A percentile compares a stretch with the other conserved stretches of the same genome.
These are phyloP conservation scores for Aphaenogaster ashmeadi DNA, from an alignment of 1,140 invertebrate genomes.

Conservation along the genomic window DNA sequence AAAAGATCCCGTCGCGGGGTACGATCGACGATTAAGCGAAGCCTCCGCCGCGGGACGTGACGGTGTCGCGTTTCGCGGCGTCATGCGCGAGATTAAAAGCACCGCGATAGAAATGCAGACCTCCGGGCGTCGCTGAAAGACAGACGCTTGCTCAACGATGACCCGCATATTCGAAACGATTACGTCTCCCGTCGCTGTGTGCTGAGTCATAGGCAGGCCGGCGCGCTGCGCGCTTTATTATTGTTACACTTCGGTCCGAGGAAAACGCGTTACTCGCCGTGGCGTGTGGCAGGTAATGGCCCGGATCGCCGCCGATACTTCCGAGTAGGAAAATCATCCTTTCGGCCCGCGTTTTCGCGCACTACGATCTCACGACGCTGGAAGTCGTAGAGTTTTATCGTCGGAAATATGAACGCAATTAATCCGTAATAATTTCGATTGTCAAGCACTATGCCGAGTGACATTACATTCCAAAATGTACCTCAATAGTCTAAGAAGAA, in stretches of 20 bases:
- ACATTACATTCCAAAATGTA: neutral
- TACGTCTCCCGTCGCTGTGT: conserved; percentile 34
- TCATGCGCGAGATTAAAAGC: conserved; percentile 39
- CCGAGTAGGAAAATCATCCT: conserved; percentile 44
- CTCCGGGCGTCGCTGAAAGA: conserved; percentile 25
- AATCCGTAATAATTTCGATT: neutral
- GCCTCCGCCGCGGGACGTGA: neutral
- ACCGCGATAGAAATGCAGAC: neutral
- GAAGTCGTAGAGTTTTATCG: neutral
- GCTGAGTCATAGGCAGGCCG: conserved; percentile 52
- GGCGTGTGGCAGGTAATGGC: conserved; percentile 48
- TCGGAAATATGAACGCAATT: neutral
- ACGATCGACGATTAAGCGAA: neutral
- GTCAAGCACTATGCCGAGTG: neutral
- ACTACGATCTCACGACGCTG: neutral
- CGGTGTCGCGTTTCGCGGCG: neutral
- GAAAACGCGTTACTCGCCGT: conserved; percentile 32
- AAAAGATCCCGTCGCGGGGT: neutral
- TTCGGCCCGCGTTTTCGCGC: conserved; percentile 1
- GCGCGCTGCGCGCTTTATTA: conserved; percentile 6
- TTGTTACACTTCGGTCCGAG: conserved; percentile 1
- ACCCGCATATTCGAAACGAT: conserved; percentile 57
- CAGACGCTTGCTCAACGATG: conserved; percentile 25
- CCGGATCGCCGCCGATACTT: conserved; percentile 58
- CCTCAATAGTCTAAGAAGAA: neutral